Evolutionary conservation across 2,888 invertebrate species (phyloP).

Genomic region (Ochropleura leucogaster): DNA sequence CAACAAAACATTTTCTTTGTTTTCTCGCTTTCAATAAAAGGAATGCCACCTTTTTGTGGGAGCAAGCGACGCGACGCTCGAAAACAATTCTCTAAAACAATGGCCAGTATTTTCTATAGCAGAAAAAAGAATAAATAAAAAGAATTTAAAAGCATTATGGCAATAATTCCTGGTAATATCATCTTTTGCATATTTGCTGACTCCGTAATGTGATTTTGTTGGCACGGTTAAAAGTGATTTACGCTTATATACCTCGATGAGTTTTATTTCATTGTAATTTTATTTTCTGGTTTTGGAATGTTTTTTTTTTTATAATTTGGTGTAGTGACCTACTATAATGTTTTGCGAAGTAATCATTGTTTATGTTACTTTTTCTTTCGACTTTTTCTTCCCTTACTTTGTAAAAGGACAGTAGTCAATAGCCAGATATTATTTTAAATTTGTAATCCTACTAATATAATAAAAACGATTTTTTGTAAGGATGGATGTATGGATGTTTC

Average conservation of each 20-base stretch:
- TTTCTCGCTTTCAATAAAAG: conserved; percentile 56
- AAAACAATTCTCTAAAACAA: conserved; percentile 53
- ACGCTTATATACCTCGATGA: not conserved
- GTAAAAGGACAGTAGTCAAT: no score
- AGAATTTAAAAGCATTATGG: conserved; percentile 36
- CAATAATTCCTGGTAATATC: conserved; percentile 27
- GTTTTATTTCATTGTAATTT: conserved; percentile 15
- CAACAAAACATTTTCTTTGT: conserved; percentile 51
- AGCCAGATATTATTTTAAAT: no score
- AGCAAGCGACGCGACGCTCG: conserved; percentile 20
- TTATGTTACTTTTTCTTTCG: not conserved
- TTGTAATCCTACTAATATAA: no score
- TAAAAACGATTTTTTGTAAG: no score
- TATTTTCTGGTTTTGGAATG: not conserved
- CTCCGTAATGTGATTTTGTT: conserved; percentile 36
- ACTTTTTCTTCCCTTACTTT: no score
- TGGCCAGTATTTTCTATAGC: conserved; percentile 19
- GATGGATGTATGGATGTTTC: no score
- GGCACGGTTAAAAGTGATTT: conserved; percentile 27
- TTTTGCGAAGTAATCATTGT: not conserved
- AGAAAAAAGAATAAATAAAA: conserved; percentile 30
- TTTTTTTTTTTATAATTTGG: not conserved
- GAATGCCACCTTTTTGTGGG: conserved; percentile 47
- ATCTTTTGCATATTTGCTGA: conserved; percentile 49
- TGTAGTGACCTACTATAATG: not conserved